A percentile compares a stretch with the other conserved stretches of the same genome.
Evolutionary conservation across 2,888 invertebrate genomes (phyloP).

Genomic region (Penaeus monodon): DNA sequence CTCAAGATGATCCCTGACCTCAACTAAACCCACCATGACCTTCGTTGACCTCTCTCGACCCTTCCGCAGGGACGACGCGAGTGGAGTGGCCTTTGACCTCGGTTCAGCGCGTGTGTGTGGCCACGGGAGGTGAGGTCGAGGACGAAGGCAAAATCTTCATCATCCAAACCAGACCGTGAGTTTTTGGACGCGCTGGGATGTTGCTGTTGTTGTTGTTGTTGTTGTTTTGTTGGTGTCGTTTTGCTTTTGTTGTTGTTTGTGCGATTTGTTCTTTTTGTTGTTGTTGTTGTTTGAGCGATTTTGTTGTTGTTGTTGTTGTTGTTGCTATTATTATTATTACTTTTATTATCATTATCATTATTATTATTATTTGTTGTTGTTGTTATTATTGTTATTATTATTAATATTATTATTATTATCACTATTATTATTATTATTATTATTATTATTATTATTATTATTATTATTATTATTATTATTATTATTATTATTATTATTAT

Average conservation of each 20-base stretch:
- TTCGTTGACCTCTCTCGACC: constrained; percentile 3
- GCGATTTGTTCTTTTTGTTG: no score
- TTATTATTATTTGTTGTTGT: constrained; percentile 2
- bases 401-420: neutral
- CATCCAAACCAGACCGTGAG: constrained; percentile 65
- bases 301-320: neutral
- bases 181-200: neutral
- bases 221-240: no score
- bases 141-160: constrained; percentile 65
- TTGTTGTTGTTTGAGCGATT: no score
- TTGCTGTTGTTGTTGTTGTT: neutral
- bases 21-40: neutral
- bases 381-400: neutral
- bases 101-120: constrained; percentile 63
- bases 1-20: neutral
- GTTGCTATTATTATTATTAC: constrained; percentile 2
- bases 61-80: constrained; percentile 56
- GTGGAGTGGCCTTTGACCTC: constrained; percentile 65
- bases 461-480: constrained; percentile 12
- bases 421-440: constrained; percentile 1
- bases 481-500: constrained; percentile 1
- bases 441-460: constrained; percentile 9
- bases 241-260: no score
- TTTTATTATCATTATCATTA: constrained; percentile 1
- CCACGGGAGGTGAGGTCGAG: constrained; percentile 63